Conservation (phyloP, 2,113 vertebrate genomes). For the Clarias magur region DNA sequence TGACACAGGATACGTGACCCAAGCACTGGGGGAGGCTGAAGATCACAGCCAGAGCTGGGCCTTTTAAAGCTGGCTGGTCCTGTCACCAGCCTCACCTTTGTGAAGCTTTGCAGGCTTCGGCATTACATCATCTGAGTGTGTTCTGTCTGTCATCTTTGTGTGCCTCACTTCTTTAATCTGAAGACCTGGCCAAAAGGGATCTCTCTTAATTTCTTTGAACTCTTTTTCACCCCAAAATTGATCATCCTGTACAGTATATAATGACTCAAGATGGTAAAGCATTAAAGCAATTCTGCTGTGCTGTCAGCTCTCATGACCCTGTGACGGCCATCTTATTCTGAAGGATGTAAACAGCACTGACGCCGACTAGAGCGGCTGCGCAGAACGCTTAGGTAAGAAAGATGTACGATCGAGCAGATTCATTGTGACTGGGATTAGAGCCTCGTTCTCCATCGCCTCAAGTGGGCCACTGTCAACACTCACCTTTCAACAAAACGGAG, state of each 20-base stretch:
- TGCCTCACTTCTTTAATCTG: slow-evolving; percentile 39
- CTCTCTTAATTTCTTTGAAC: slow-evolving; percentile 34
- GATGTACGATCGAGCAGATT: slow-evolving; percentile 36
- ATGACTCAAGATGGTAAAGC: slow-evolving; percentile 26
- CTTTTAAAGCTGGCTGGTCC: slow-evolving; percentile 31
- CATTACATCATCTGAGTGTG: slow-evolving; percentile 32
- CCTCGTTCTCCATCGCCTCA: slow-evolving; percentile 20
- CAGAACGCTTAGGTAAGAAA: slow-evolving; percentile 28
- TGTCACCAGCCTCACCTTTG: slow-evolving; percentile 27
- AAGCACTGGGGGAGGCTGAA: slow-evolving; percentile 9
- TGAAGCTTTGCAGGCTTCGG: slow-evolving; percentile 46
- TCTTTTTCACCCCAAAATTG: slow-evolving; percentile 18
- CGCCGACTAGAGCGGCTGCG: slow-evolving; percentile 5
- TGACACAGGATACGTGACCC: slow-evolving; percentile 62
- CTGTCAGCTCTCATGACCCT: neutral
- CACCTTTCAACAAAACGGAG: slow-evolving; percentile 45
- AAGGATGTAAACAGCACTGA: slow-evolving; percentile 34
- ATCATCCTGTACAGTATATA: neutral
- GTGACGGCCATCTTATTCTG: neutral
- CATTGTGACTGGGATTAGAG: slow-evolving; percentile 34
- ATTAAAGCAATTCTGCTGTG: slow-evolving; percentile 8
- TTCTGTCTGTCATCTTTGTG: slow-evolving; percentile 32
- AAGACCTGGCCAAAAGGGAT: slow-evolving; percentile 38
- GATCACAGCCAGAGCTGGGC: slow-evolving; percentile 25
- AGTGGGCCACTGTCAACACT: slow-evolving; percentile 35